These are phyloP conservation scores for Gastracanthus pulcherrimus DNA, from an alignment of 2,888 invertebrate species.

Conservation along the genomic window DNA sequence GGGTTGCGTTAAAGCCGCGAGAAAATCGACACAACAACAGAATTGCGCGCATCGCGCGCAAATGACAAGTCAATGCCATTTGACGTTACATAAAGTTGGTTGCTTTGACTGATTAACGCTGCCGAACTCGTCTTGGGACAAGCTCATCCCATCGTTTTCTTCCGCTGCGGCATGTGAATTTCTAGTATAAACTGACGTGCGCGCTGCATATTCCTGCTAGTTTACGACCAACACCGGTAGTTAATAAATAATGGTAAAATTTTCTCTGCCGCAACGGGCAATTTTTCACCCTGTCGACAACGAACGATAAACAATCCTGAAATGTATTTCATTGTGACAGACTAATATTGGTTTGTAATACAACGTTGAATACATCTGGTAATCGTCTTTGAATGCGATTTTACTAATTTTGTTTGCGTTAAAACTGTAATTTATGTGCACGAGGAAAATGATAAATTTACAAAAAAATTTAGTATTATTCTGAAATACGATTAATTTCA, in stretches of 20 bases:
- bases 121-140: not conserved
- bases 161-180: not conserved
- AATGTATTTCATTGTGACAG: conserved; percentile 10
- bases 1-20: not conserved
- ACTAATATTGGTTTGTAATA: not conserved
- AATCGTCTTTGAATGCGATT: not conserved
- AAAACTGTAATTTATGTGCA: not conserved
- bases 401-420: not conserved
- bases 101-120: conserved; percentile 35
- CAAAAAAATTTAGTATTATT: not conserved
- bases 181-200: not conserved
- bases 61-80: conserved; percentile 34
- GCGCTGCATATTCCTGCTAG: not conserved
- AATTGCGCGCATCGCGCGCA: conserved; percentile 8
- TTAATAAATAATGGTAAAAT: conserved; percentile 17
- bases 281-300: not conserved
- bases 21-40: not conserved
- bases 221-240: conserved; percentile 9
- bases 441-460: not conserved
- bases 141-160: not conserved
- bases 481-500: not conserved
- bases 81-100: conserved; percentile 33
- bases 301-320: conserved; percentile 3
- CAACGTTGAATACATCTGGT: not conserved
- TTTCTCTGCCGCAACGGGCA: not conserved